A percentile compares a stretch with the other conserved stretches of the same genome.
These are phyloP conservation scores for Ommatoiulus sabulosus DNA, from an alignment of 2,888 invertebrate genomes.

Conservation along the genomic window DNA sequence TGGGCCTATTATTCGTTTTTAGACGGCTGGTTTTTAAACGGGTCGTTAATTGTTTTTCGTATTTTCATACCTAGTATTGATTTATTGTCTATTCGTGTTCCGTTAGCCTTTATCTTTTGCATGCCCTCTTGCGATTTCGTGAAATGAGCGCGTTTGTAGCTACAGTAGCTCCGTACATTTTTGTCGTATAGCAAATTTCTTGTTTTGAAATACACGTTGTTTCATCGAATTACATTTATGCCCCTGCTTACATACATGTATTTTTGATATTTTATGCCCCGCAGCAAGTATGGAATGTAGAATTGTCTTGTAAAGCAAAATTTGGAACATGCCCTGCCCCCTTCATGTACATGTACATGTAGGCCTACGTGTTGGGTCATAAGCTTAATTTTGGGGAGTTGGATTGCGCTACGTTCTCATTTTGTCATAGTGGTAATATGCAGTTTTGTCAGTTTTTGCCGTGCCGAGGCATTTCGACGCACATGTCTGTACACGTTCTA, in stretches of 20 bases:
- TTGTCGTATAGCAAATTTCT: too few relatives aligned
- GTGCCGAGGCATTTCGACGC: neutral
- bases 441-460: neutral
- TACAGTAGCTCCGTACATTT: too few relatives aligned
- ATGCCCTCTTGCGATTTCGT: neutral
- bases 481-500: neutral
- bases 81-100: neutral
- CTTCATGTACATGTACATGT: neutral
- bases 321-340: neutral
- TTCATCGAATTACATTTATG: neutral
- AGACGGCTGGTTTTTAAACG: neutral
- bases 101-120: neutral
- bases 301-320: neutral
- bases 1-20: constrained; percentile 50
- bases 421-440: neutral
- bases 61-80: neutral
- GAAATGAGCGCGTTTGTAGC: too few relatives aligned
- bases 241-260: too few relatives aligned
- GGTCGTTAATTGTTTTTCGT: neutral
- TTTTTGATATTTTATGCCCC: too few relatives aligned
- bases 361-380: too few relatives aligned
- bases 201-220: neutral
- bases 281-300: too few relatives aligned
- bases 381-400: neutral
- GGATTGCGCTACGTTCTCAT: too few relatives aligned